phyloP scores from a whole-genome alignment of 2,888 invertebrate genomes.

The Cheilosia vernalis region DNA sequence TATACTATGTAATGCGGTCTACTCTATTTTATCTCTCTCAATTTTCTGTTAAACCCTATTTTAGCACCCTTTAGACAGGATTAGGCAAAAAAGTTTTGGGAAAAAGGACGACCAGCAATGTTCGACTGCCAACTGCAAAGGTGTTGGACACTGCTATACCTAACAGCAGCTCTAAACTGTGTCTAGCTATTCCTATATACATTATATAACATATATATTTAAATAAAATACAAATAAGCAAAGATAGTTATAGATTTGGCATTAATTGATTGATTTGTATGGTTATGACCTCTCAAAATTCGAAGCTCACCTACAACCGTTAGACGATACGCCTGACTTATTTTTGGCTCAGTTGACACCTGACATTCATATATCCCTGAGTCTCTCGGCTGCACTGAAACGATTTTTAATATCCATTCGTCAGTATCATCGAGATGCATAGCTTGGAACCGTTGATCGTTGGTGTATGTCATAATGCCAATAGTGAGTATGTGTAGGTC shows the following conservation, averaged over 20 bases:
- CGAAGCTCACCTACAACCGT: constrained; percentile 88
- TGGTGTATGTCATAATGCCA: constrained; percentile 89
- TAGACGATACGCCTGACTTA: constrained; percentile 88
- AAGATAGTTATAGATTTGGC: constrained; percentile 11
- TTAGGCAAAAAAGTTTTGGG: neutral
- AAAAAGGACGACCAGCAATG: neutral
- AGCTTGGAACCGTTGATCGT: constrained; percentile 89
- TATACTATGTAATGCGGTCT: constrained; percentile 7
- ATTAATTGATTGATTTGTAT: constrained; percentile 19
- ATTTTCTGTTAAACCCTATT: constrained; percentile 5
- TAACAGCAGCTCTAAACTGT: too few relatives aligned
- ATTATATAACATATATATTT: too few relatives aligned
- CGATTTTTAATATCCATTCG: constrained; percentile 89
- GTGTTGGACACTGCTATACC: neutral
- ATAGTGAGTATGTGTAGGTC: constrained; percentile 91
- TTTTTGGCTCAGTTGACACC: constrained; percentile 91
- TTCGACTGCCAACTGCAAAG: constrained; percentile 2
- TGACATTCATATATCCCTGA: constrained; percentile 90
- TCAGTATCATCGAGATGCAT: constrained; percentile 89
- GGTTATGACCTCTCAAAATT: neutral
- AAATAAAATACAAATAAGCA: neutral
- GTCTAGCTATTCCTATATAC: too few relatives aligned
- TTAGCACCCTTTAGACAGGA: constrained; percentile 7
- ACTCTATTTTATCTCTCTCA: constrained; percentile 32
- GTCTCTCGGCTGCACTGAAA: constrained; percentile 88